Evolutionary conservation across 2,797 vertebrate genomes (phyloP).

Genomic region (Anas georgica): DNA sequence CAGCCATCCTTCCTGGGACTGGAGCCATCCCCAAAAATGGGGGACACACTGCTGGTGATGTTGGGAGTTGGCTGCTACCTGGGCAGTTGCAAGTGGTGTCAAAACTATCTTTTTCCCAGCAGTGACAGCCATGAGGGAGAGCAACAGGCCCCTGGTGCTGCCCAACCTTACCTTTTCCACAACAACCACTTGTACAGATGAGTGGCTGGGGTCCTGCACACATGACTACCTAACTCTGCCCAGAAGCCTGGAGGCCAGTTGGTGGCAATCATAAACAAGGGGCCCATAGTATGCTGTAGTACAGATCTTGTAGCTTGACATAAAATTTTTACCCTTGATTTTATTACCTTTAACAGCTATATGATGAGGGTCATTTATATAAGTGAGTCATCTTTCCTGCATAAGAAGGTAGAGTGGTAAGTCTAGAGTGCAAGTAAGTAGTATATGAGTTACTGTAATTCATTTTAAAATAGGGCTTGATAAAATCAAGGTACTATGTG

Average conservation of each 20-base stretch:
- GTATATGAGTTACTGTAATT: constrained; percentile 3
- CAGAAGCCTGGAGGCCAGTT: not conserved
- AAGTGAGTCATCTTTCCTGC: constrained; percentile 16
- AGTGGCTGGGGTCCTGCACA: not conserved
- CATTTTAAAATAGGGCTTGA: not conserved
- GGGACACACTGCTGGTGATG: not conserved
- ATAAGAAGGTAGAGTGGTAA: constrained; percentile 7
- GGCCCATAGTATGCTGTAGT: not conserved
- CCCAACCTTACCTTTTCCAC: rapidly evolving
- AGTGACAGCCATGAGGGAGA: not conserved
- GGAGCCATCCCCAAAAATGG: not conserved
- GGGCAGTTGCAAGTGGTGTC: not conserved
- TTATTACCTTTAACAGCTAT: not conserved
- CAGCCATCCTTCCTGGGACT: not conserved
- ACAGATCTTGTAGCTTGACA: not conserved
- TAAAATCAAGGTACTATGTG: constrained; percentile 12
- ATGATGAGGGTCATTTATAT: constrained; percentile 24
- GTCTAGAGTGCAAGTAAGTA: not conserved
- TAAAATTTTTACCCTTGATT: not conserved
- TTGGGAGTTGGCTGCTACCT: not conserved
- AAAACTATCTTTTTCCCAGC: not conserved
- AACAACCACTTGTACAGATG: not conserved
- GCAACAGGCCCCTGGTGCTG: not conserved
- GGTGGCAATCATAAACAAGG: not conserved
- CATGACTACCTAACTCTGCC: not conserved